Percentiles rank a stretch among this genome's conserved stretches.
phyloP scores from a whole-genome alignment of 2,113 vertebrate species.

The Phalacrocorax aristotelis region DNA sequence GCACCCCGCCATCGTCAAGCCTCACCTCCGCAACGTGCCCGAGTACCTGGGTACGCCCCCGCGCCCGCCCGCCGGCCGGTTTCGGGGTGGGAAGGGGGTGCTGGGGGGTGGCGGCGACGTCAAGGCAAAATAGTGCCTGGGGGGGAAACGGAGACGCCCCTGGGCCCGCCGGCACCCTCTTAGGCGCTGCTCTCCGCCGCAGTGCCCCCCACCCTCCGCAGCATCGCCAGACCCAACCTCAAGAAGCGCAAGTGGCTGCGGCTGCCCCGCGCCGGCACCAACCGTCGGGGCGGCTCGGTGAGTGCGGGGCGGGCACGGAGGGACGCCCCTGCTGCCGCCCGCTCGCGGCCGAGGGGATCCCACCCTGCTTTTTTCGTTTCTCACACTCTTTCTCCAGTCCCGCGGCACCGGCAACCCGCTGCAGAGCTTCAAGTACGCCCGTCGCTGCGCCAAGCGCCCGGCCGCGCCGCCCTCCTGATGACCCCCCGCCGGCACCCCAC shows the following conservation, averaged over 20 bases:
- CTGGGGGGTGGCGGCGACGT: neutral
- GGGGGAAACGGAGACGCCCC: neutral
- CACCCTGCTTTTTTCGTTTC: neutral
- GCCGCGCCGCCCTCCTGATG: neutral
- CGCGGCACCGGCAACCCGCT: constrained; percentile 44
- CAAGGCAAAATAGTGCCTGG: neutral
- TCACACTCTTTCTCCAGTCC: neutral
- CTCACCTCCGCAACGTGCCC: constrained; percentile 87
- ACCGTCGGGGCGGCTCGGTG: neutral
- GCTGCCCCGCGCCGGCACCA: neutral
- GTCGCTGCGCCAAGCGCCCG: neutral
- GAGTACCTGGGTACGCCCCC: constrained; percentile 84
- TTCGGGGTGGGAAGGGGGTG: neutral
- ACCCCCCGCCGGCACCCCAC: neutral
- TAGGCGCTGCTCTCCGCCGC: fast-evolving
- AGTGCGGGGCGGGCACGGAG: fast-evolving
- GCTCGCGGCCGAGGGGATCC: neutral
- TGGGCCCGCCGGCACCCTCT: neutral
- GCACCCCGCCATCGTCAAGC: constrained; percentile 88
- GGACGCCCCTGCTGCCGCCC: neutral
- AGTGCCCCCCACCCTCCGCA: neutral
- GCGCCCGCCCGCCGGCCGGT: too few species aligned
- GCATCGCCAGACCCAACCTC: neutral
- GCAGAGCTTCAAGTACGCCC: constrained; percentile 45
- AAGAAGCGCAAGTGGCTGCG: constrained; percentile 33